Evolutionary conservation across 2,113 vertebrate genomes (phyloP), one percentile per base, ranked within the genome.

Genomic region (Lucifuga dentata): DNA sequence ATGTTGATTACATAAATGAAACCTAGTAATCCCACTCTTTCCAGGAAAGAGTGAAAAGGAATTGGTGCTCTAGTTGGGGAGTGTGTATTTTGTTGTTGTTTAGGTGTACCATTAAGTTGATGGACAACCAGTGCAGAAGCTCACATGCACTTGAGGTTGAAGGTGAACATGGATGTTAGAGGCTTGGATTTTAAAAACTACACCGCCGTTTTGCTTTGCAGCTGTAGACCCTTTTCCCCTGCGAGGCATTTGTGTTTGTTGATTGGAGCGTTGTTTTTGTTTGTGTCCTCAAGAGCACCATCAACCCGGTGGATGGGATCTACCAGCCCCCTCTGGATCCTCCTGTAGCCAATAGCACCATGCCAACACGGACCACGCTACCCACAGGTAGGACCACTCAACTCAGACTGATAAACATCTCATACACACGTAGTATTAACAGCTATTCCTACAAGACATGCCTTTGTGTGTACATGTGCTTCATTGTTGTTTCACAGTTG

Each of bases 251-350:
- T 10, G 12, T 24, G 9, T 13, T 21, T 39, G 19, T 69, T 82
- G 13, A 68, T 64, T n/a, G 13, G 50, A 15, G 3, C 62, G 12
- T 20, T 64, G 45, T 26, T 68, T 64, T 43, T 71, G 2, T 70
- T 49, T 73, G 67, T 74, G 87, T 73, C 16, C 40, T 85, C 9
- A 84, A 99, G 97, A 99, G 98, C 92, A 98, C 98, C 86, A 99
- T 99, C 76, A 99, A 99, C 91, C 98, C 98, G 1, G 95, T 99
- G 90, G 98, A 99, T 93, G 96, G 96, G 63, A 92, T 98, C 38
- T 98, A 94, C 77, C 98, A 97, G 78, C 95, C 96, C 70, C 93
- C 94, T 75, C 90, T 97, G 93, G 96, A 96, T 65, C 88, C 92
- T 1, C 74, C 93, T 17, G 94, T 94, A 89, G 91, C 94, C 90